phyloP scores from a whole-genome alignment of 1,140 invertebrate genomes.

The Drosophila leontia region DNA sequence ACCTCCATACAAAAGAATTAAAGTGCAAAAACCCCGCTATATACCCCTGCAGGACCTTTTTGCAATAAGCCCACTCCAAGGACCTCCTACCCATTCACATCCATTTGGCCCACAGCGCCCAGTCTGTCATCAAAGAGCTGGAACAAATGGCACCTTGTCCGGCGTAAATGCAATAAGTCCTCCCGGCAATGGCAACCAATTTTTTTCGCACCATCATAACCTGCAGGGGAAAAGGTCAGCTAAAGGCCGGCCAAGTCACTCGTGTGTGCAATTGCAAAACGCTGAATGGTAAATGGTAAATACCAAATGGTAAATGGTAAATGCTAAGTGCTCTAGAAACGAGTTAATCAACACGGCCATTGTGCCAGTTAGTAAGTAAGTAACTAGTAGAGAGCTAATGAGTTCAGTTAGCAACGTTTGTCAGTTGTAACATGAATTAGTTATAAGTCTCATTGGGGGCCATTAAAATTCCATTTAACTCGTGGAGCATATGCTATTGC shows the following conservation, averaged over 20 bases:
- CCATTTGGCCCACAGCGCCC: constrained; percentile 6
- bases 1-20: background rate
- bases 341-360: constrained; percentile 23
- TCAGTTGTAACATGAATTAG: constrained; percentile 6
- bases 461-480: constrained; percentile 20
- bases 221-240: constrained; percentile 19
- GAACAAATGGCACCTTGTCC: constrained; percentile 20
- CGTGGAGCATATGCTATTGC: background rate
- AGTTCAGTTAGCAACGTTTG: constrained; percentile 3
- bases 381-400: constrained; percentile 12
- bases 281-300: constrained; percentile 10
- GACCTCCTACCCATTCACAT: background rate
- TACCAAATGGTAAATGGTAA: constrained; percentile 1
- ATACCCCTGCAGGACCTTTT: background rate
- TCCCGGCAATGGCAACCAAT: constrained; percentile 19
- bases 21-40: background rate
- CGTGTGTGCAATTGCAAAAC: constrained; percentile 21
- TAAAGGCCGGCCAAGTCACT: constrained; percentile 5
- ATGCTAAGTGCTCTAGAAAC: constrained; percentile 6
- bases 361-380: constrained; percentile 13
- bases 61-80: background rate
- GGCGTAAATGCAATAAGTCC: constrained; percentile 24
- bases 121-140: constrained; percentile 4
- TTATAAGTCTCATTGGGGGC: constrained; percentile 2
- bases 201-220: constrained; percentile 19